A percentile compares a stretch with the other conserved stretches of the same genome.
phyloP scores from a whole-genome alignment of 1,140 invertebrate genomes.

The honey bee (Apis mellifera) region Amel_HAv3.1 CM009946.2:2940001-2940500 shows the following conservation, averaged over 20 bases:
- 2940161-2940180: background rate
- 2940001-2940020: slow-evolving; percentile 33
- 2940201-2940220: slow-evolving; percentile 23
- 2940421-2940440: background rate
- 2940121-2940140: slow-evolving; percentile 15
- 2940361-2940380: background rate
- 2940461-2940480: background rate
- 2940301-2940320: background rate
- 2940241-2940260: background rate
- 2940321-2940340: background rate
- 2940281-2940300: background rate
- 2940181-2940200: slow-evolving; percentile 26
- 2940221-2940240: slow-evolving; percentile 41
- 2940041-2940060: slow-evolving; percentile 36
- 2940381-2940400: background rate
- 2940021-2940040: background rate
- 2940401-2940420: background rate
- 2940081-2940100: slow-evolving; percentile 36
- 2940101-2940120: background rate
- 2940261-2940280: background rate
- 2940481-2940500: background rate
- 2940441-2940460: background rate
- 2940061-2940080: slow-evolving; percentile 21
- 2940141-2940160: background rate
- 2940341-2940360: background rate